Conservation (phyloP, 2,888 invertebrate genomes). For the Amblyjoppa proteus region DNA sequence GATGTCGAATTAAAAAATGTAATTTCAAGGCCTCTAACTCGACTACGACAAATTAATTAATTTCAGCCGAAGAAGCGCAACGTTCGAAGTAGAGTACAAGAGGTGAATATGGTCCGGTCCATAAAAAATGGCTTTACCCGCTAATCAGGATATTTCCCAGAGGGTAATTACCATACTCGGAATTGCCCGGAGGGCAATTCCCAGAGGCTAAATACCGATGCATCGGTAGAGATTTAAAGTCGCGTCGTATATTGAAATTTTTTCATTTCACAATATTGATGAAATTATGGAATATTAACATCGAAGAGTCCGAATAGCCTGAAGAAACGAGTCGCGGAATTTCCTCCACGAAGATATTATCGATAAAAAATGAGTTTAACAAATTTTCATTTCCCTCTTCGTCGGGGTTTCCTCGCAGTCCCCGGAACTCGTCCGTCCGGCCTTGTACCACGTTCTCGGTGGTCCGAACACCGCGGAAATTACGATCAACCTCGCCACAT, state of each 20-base stretch:
- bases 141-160: background rate
- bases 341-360: background rate
- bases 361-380: constrained; percentile 5
- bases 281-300: background rate
- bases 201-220: background rate
- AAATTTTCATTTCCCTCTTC: background rate
- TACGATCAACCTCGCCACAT: background rate
- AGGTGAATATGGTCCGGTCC: background rate
- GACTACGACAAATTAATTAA: background rate
- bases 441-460: background rate
- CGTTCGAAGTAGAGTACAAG: background rate
- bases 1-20: background rate
- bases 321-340: background rate
- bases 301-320: background rate
- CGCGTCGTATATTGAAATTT: constrained; percentile 2
- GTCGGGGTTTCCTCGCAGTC: background rate
- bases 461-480: background rate
- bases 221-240: background rate
- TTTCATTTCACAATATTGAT: background rate
- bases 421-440: background rate
- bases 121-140: background rate
- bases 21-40: background rate
- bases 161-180: too few species aligned
- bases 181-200: too few species aligned
- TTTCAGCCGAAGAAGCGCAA: background rate